Evolutionary conservation across 2,888 invertebrate species (phyloP).

Genomic region (Keiferia lycopersicella): DNA sequence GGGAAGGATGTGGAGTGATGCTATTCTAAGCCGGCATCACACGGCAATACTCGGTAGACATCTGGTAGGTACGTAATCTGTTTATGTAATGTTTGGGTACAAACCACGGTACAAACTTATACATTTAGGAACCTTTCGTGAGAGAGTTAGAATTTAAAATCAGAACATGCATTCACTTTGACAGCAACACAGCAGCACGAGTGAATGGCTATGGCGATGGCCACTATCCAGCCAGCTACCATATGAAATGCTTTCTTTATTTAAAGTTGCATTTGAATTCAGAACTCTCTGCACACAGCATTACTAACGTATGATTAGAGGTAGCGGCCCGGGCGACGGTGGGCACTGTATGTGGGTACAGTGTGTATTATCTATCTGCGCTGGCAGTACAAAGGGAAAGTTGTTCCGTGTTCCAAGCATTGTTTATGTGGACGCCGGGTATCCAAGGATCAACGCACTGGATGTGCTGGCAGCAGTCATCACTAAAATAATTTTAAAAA

Average conservation of each 20-base stretch:
- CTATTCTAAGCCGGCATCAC: no score
- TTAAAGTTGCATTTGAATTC: background rate
- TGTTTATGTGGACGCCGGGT: constrained; percentile 15
- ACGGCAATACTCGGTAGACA: no score
- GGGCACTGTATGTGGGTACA: background rate
- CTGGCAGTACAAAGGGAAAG: constrained; percentile 19
- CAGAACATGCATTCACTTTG: no score
- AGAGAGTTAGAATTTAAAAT: no score
- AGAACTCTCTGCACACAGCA: background rate
- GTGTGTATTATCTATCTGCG: background rate
- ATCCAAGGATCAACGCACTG: background rate
- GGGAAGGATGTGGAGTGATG: no score
- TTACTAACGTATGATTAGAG: background rate
- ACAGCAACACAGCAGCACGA: no score
- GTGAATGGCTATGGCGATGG: no score
- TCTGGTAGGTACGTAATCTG: no score
- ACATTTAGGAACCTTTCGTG: no score
- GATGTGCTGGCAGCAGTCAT: background rate
- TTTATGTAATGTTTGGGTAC: no score
- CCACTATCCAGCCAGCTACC: no score
- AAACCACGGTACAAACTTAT: no score
- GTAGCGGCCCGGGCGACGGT: background rate
- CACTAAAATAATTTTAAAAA: background rate
- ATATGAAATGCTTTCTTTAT: background rate
- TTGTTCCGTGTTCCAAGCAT: constrained; percentile 21